Conservation (phyloP, 1,140 invertebrate genomes). For the Centruroides sculpturatus region DNA sequence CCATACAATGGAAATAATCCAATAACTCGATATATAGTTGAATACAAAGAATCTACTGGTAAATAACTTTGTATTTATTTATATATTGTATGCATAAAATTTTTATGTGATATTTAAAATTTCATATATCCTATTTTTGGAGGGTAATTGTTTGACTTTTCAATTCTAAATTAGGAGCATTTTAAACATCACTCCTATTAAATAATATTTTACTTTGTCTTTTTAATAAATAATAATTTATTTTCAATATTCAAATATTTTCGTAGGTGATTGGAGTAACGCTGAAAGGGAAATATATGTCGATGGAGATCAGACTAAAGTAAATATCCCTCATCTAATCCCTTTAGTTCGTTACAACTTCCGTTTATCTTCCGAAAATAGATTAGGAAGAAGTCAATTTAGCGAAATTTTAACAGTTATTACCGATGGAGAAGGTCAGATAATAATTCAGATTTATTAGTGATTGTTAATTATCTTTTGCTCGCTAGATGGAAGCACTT, state of each 20-base stretch:
- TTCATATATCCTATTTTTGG: too few relatives aligned
- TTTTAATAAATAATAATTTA: too few relatives aligned
- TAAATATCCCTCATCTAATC: slow-evolving; percentile 58
- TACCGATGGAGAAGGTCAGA: slow-evolving; percentile 59
- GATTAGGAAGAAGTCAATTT: slow-evolving; percentile 78
- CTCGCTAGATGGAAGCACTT: too few relatives aligned
- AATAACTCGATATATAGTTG: slow-evolving; percentile 32
- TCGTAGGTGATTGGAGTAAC: slow-evolving; percentile 3
- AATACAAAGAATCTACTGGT: slow-evolving; percentile 25
- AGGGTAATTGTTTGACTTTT: too few relatives aligned
- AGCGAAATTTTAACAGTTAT: slow-evolving; percentile 78
- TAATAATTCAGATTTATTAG: background rate
- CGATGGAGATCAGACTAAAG: slow-evolving; percentile 58
- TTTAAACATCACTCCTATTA: too few relatives aligned
- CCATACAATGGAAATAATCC: slow-evolving; percentile 36
- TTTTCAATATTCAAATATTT: background rate
- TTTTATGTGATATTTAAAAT: too few relatives aligned
- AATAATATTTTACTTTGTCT: too few relatives aligned
- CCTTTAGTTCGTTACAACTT: slow-evolving; percentile 91
- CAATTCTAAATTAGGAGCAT: too few relatives aligned
- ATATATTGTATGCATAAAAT: too few relatives aligned
- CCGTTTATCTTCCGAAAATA: slow-evolving; percentile 87
- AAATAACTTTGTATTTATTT: background rate
- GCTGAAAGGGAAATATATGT: slow-evolving; percentile 24
- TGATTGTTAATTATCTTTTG: too few relatives aligned